Percentiles rank a stretch among this genome's conserved stretches.
These are phyloP conservation scores for Apteryx mantelli DNA, from an alignment of 2,113 vertebrate species.

Conservation along the genomic window DNA sequence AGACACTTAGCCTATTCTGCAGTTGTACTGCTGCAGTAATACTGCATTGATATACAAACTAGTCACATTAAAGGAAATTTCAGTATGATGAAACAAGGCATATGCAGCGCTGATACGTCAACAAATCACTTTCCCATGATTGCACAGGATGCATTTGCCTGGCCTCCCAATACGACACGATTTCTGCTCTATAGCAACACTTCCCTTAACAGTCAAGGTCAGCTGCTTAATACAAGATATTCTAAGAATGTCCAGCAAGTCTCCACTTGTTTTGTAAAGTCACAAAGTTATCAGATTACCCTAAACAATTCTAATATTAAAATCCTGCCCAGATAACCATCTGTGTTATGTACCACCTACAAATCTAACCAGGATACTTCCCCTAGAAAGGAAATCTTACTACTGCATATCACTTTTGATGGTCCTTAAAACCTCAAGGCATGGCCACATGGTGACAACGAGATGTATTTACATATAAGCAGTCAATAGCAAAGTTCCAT, in stretches of 20 bases:
- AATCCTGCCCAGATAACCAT: neutral
- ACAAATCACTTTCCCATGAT: neutral
- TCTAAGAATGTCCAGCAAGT: neutral
- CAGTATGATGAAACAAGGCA: neutral
- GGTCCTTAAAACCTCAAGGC: neutral
- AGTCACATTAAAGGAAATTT: neutral
- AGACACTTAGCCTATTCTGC: neutral
- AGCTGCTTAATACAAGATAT: neutral
- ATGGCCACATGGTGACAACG: accelerated
- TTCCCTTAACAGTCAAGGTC: neutral
- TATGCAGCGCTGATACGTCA: neutral
- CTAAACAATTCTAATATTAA: neutral
- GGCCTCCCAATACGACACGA: accelerated
- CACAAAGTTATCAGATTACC: neutral
- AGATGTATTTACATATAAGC: neutral
- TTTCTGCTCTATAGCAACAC: neutral
- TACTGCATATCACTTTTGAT: neutral
- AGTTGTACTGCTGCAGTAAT: neutral
- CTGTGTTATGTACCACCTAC: neutral
- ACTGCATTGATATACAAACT: neutral
- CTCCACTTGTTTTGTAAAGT: neutral
- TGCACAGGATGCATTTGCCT: neutral
- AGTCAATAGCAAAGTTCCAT: neutral
- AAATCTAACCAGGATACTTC: neutral
- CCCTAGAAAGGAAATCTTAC: neutral